These are phyloP conservation scores for Bungarus multicinctus DNA, from an alignment of 2,113 vertebrate species.

Conservation along the genomic window DNA sequence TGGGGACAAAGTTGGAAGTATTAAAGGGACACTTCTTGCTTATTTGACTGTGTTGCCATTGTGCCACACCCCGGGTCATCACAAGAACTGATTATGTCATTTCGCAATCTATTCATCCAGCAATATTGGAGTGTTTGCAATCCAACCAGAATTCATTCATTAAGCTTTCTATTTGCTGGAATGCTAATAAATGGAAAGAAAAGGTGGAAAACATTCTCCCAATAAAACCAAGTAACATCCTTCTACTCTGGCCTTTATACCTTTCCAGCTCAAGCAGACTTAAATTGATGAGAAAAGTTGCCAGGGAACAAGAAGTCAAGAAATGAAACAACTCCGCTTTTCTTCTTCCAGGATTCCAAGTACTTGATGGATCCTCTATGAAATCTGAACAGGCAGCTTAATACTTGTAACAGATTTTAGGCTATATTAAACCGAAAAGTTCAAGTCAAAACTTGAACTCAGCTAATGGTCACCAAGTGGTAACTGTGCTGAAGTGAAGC, in stretches of 20 bases:
- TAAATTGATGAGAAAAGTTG: neutral
- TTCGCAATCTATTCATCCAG: neutral
- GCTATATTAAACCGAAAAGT: constrained; percentile 5
- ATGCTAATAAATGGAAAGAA: neutral
- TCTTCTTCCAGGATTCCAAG: neutral
- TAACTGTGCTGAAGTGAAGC: neutral
- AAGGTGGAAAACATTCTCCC: neutral
- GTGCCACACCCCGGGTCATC: no score
- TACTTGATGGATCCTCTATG: constrained; percentile 13
- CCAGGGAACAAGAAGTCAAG: neutral
- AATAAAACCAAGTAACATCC: neutral
- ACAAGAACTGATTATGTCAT: neutral
- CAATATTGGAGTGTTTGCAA: neutral
- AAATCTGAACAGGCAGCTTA: constrained; percentile 21
- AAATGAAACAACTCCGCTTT: neutral
- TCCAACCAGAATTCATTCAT: neutral
- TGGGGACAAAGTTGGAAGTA: no score
- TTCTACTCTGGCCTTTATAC: neutral
- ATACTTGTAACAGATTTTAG: constrained; percentile 21
- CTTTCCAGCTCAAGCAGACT: neutral
- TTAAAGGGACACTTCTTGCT: no score
- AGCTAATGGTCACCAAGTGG: neutral
- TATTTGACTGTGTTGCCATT: no score
- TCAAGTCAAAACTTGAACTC: constrained; percentile 14
- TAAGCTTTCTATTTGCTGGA: neutral